Base-by-base conservation (phyloP, 2,888 invertebrate species). In the Cephus spinipes region DNA sequence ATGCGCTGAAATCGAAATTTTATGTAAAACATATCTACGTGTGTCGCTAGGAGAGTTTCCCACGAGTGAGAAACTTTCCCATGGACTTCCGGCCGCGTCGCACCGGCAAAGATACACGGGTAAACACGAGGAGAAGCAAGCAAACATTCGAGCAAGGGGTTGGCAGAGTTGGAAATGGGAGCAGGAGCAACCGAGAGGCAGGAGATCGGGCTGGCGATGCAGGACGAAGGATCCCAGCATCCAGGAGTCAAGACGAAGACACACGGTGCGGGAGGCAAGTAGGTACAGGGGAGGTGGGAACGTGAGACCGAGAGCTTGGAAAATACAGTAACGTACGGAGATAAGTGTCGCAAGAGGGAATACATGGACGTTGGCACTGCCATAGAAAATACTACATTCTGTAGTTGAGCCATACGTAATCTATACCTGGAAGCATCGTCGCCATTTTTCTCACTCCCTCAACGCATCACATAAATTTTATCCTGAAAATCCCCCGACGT, bases 281-380 rank as follows among this genome's bases (percentile, higher is more conserved):
- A 40, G 12, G 40, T 40, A 6, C 23, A 15, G 55, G 23, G 23
- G 9, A 9, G 23, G 2, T 9, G 55, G 55, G 55, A 55, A 55
- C 55, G 9, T 9, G 55, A 55, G 55, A 55, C 73, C 77, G 81
- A 81, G 81, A 83, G 82, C 73, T 83, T 80, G 84, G 86, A 86
- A 89, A 86, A 88, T 87, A 87, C 86, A 80, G 82, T 85, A 83
- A 85, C 79, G 83, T 83, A 86, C 85, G 84, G 85, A 88, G 88
- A 89, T 88, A 88, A 89, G 89, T 87, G 87, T 89, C 86, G 85
- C 89, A 86, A 85, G 85, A 84, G 89, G 89, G 89, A 89, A 89
- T 88, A 88, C 85, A 83, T 23, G 55, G 84, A 86, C 85, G 85
- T 81, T 84, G 40, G 73, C 74, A 79, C 81, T 74, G 77, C 79